Base-by-base conservation (phyloP, 2,888 invertebrate species). In the Unio pictorum region DNA sequence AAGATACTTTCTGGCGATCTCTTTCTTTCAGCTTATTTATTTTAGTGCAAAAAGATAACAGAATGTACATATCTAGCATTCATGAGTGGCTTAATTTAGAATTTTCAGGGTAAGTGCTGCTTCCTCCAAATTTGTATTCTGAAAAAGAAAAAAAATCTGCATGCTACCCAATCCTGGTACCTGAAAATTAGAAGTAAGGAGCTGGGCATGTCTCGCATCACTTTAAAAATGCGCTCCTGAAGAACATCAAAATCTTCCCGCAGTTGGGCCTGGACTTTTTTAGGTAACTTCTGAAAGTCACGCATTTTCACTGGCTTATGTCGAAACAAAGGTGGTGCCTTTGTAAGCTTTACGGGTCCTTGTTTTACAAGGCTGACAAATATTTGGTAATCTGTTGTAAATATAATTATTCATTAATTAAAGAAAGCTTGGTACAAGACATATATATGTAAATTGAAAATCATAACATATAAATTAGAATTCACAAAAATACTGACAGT, bases 121-220 rank as follows among this genome's bases (percentile, higher is more conserved):
- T 45, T 45, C 45, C 8, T 45, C 45, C 45, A 45, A 45, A 45
- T 45, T 45, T 45, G 45, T 45, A 45, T 45, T 11, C 45, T 45
- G 45, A 45, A 45, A 45, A 45, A 45, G 45, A 11, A 8, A 45
- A 45, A 45, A 45, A 45, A 45, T 45, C 45, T 45, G 45, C 45
- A 45, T n/a, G 23, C 11, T n/a, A 26, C 54, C 26, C n/a, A 18
- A n/a, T n/a, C 45, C 2, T 34, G 60, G 69, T 85, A 94, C 94
- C 94, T 92, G 84, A 94, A 92, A 70, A 94, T 92, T 80, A 94
- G 92, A 59, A 94, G 88, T 89, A 94, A 91, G 80, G 92, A 91
- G 71, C 92, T 90, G 3, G 94, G 94, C 88, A 89, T 89, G 61
- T 84, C 81, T 67, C 82, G 81, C 79, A 89, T 80, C 23, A 84